These are phyloP conservation scores for Lutjanus campechanus DNA, from an alignment of 2,797 vertebrate species.

Conservation along the genomic window DNA sequence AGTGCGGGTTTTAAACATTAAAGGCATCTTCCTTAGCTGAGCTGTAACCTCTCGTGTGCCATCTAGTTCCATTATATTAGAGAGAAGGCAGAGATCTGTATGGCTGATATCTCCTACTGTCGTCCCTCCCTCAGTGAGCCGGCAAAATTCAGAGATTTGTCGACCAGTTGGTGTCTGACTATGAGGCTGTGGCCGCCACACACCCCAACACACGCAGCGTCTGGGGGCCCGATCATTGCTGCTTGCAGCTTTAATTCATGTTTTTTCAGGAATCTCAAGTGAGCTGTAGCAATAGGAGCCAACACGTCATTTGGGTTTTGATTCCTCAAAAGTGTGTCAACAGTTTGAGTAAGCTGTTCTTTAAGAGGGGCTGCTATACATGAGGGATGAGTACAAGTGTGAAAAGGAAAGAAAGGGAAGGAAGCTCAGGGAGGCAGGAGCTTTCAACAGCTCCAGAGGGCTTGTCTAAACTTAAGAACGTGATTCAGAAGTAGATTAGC, in stretches of 20 bases:
- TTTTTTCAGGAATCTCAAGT: constrained; percentile 27
- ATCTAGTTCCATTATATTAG: too few relatives aligned
- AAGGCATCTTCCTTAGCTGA: too few relatives aligned
- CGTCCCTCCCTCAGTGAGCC: too few relatives aligned
- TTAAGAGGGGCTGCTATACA: neutral
- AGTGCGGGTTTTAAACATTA: too few relatives aligned
- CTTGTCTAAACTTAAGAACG: constrained; percentile 41
- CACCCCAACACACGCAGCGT: too few relatives aligned
- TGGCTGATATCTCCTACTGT: too few relatives aligned
- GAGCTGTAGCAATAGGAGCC: constrained; percentile 9
- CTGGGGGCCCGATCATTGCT: too few relatives aligned
- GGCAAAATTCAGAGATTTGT: too few relatives aligned
- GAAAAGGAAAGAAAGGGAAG: constrained; percentile 30
- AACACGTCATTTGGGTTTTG: constrained; percentile 9
- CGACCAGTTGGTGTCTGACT: too few relatives aligned
- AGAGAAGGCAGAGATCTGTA: too few relatives aligned
- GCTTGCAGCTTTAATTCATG: neutral
- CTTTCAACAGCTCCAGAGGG: constrained; percentile 42
- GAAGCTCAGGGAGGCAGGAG: neutral
- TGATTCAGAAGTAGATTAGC: constrained; percentile 33
- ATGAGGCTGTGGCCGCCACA: too few relatives aligned
- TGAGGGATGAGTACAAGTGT: constrained; percentile 24
- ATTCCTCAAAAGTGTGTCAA: constrained; percentile 45
- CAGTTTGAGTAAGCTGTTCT: constrained; percentile 25
- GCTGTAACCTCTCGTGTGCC: too few relatives aligned